phyloP scores from a whole-genome alignment of 2,797 vertebrate species.

The Sebastes wilsoni region DNA sequence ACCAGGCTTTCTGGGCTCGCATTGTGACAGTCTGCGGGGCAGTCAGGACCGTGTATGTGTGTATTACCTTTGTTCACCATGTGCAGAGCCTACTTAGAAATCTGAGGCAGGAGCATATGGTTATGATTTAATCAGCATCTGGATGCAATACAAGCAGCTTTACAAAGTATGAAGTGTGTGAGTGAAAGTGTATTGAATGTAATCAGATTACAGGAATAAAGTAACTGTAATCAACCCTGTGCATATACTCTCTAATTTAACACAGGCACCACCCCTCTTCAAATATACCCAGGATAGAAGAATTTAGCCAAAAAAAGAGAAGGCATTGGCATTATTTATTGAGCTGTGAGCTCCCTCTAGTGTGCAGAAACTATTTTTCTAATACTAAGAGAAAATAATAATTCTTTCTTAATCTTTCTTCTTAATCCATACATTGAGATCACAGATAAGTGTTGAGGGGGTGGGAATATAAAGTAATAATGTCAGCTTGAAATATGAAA shows the following conservation, averaged over 20 bases:
- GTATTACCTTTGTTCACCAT: constrained; percentile 44
- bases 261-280: not conserved
- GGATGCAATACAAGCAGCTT: constrained; percentile 70
- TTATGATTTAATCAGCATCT: constrained; percentile 81
- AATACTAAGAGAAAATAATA: not conserved
- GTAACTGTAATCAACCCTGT: constrained; percentile 22
- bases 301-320: not conserved
- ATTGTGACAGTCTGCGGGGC: constrained; percentile 45
- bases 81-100: constrained; percentile 62
- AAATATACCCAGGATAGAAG: constrained; percentile 5
- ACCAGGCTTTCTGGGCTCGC: constrained; percentile 33
- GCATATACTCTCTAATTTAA: constrained; percentile 3
- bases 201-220: constrained; percentile 55
- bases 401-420: not conserved
- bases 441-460: not conserved
- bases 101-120: constrained; percentile 74
- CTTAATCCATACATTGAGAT: not conserved
- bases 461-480: not conserved
- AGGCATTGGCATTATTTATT: not conserved
- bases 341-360: constrained; percentile 62
- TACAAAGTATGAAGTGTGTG: constrained; percentile 31
- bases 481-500: not conserved
- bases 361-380: constrained; percentile 3
- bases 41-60: not conserved
- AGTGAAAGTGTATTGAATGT: constrained; percentile 31